Evolutionary conservation across 2,888 invertebrate species (phyloP).

Genomic region (Chrysolina oricalcia): DNA sequence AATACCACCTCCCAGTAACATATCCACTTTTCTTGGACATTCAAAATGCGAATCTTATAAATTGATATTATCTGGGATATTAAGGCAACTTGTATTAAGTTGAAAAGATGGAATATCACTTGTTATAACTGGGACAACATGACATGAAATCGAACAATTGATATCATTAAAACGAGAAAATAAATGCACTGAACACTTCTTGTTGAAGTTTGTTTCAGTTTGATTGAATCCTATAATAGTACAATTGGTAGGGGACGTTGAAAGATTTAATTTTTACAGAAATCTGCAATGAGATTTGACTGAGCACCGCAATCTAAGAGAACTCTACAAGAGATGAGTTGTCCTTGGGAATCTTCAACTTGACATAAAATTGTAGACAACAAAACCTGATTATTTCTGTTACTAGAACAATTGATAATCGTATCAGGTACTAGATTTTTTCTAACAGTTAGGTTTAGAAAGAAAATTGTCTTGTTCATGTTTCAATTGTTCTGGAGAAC

Average conservation of each 20-base stretch:
- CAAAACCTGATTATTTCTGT: neutral
- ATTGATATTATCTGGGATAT: neutral
- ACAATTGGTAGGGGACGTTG: neutral
- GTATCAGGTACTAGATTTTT: neutral
- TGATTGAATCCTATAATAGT: neutral
- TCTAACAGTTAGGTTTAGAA: neutral
- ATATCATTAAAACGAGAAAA: neutral
- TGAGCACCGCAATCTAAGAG: no score
- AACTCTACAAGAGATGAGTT: no score
- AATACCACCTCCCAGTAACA: neutral
- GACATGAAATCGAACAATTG: neutral
- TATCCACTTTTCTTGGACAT: neutral
- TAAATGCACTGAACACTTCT: neutral
- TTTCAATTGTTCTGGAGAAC: neutral
- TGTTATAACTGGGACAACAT: neutral
- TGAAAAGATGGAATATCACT: no score
- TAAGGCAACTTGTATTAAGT: neutral
- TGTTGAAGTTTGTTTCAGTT: neutral
- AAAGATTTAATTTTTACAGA: no score
- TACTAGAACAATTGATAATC: neutral
- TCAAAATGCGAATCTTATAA: neutral
- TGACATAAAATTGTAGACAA: no score
- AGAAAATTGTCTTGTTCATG: no score
- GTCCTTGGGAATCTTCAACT: no score
- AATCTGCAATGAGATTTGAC: no score